Evolutionary conservation across 2,888 invertebrate genomes (phyloP).

Genomic region (Agrilus biguttatus): DNA sequence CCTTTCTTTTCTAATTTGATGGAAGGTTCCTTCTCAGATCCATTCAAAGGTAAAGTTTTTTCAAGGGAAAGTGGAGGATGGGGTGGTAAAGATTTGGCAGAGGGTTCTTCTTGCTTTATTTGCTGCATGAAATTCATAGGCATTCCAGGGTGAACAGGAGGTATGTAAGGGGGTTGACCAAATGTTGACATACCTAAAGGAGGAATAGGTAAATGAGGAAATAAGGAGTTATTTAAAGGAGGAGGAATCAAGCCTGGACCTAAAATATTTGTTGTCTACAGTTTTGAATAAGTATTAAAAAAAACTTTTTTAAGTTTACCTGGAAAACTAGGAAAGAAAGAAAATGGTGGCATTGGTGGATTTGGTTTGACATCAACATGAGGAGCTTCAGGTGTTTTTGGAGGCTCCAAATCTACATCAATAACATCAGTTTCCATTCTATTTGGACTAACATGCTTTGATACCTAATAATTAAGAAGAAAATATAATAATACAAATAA

Average conservation of each 20-base stretch:
- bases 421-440: constrained; percentile 15
- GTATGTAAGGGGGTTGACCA: constrained; percentile 43
- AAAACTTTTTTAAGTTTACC: constrained; percentile 16
- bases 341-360: constrained; percentile 33
- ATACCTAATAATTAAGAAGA: constrained; percentile 5
- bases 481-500: neutral
- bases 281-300: neutral
- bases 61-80: neutral
- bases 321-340: constrained; percentile 37
- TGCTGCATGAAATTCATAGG: constrained; percentile 37
- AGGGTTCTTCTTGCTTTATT: constrained; percentile 11
- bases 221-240: constrained; percentile 39
- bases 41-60: constrained; percentile 11
- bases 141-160: constrained; percentile 41
- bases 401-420: constrained; percentile 24
- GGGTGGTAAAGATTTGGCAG: constrained; percentile 10
- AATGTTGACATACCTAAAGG: constrained; percentile 34
- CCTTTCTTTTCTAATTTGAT: constrained; percentile 27
- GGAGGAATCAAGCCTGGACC: constrained; percentile 50
- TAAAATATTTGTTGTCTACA: constrained; percentile 10
- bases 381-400: constrained; percentile 26
- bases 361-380: constrained; percentile 14
- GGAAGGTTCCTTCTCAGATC: constrained; percentile 6
- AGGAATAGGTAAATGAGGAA: constrained; percentile 28
- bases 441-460: constrained; percentile 15